A percentile compares a stretch with the other conserved stretches of the same genome.
phyloP scores from a whole-genome alignment of 2,888 invertebrate genomes.

The Phortica magna region DNA sequence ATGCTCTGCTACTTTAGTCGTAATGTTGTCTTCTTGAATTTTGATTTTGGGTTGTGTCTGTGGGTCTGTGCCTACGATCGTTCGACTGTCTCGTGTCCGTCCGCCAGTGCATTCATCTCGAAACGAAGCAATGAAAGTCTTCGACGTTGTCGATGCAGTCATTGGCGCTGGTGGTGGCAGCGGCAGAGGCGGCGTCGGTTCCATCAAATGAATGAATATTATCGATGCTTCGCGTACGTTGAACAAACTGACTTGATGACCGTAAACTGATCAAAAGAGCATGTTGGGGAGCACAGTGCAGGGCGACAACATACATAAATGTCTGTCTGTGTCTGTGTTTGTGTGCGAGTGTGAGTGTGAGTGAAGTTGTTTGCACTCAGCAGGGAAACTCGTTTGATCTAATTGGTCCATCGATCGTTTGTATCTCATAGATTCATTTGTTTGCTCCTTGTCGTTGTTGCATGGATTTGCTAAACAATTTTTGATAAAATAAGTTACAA shows the following conservation, averaged over 20 bases:
- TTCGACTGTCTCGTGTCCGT: constrained; percentile 37
- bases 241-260: constrained; percentile 68
- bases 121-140: constrained; percentile 31
- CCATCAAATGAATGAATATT: constrained; percentile 74
- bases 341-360: constrained; percentile 29
- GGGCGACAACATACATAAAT: background rate
- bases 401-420: constrained; percentile 70
- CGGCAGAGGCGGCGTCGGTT: constrained; percentile 54
- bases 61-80: constrained; percentile 38
- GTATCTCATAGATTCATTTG: constrained; percentile 19
- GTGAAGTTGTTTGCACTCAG: constrained; percentile 63
- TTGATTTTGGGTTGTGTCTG: constrained; percentile 57
- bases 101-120: constrained; percentile 41
- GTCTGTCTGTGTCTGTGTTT: constrained; percentile 46
- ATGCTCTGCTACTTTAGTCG: constrained; percentile 47
- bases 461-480: background rate
- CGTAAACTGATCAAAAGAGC: constrained; percentile 50
- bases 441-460: constrained; percentile 10
- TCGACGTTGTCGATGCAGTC: constrained; percentile 26
- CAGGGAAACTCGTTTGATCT: constrained; percentile 70
- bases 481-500: constrained; percentile 17
- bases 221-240: constrained; percentile 65
- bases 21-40: constrained; percentile 60
- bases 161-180: background rate
- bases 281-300: constrained; percentile 1